Conservation (phyloP, 2,113 vertebrate species). For the Corythaeola cristata region DNA sequence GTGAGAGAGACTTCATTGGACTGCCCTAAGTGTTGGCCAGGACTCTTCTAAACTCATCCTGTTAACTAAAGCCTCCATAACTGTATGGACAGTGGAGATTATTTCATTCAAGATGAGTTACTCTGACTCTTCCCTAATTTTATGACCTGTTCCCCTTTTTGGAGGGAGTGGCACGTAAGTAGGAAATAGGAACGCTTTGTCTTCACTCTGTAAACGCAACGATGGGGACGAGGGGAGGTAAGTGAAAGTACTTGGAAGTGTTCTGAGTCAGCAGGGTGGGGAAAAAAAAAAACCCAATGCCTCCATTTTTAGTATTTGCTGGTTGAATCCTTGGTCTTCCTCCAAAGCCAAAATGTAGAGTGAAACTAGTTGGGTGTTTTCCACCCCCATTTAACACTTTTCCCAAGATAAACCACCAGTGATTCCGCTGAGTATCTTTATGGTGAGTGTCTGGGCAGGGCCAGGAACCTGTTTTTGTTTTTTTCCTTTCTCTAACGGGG, state of each 20-base stretch:
- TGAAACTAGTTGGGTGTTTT: not conserved
- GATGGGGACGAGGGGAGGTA: not conserved
- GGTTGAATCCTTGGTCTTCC: not conserved
- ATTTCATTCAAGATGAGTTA: rapidly evolving
- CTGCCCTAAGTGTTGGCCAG: not conserved
- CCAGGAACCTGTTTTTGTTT: not conserved
- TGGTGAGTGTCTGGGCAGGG: not conserved
- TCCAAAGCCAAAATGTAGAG: not conserved
- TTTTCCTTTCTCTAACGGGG: not conserved
- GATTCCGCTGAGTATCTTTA: not conserved
- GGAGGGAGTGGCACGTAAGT: rapidly evolving
- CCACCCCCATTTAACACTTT: rapidly evolving
- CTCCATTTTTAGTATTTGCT: not conserved
- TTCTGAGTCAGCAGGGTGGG: rapidly evolving
- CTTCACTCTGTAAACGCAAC: not conserved
- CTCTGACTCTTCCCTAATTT: not conserved
- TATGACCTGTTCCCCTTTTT: not conserved
- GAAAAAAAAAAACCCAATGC: not conserved
- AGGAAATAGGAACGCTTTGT: rapidly evolving
- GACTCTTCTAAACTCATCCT: not conserved
- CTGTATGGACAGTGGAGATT: not conserved
- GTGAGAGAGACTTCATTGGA: rapidly evolving
- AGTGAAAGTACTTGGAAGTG: not conserved
- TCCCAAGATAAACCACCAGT: not conserved
- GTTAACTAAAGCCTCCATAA: not conserved